Conservation (phyloP, 2,113 vertebrate species). For the Pseudopodoces humilis region DNA sequence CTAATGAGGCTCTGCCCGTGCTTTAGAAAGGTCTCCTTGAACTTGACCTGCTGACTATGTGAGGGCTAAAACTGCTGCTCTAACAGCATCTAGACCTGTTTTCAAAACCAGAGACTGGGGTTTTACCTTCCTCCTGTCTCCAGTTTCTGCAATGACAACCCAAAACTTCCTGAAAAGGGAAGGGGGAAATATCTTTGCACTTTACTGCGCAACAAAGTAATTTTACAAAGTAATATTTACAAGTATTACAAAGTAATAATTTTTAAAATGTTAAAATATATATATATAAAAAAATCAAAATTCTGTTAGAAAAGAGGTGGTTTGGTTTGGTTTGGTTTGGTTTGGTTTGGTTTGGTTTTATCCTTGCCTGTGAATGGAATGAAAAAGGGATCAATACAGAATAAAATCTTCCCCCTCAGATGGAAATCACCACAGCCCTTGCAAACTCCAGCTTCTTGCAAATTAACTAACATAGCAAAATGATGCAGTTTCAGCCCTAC, state of each 20-base stretch:
- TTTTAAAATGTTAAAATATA: neutral
- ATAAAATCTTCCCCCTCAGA: neutral
- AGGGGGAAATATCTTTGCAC: neutral
- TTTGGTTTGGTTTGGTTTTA: neutral
- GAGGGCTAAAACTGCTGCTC: neutral
- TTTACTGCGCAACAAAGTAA: neutral
- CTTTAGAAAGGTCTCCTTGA: constrained; percentile 4
- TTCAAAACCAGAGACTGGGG: neutral
- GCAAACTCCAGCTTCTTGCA: neutral
- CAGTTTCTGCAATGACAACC: neutral
- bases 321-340: neutral
- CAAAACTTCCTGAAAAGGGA: neutral
- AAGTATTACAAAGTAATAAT: neutral
- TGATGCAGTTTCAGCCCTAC: neutral
- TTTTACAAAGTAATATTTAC: neutral
- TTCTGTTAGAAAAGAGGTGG: neutral
- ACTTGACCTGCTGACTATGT: neutral
- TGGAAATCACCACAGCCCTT: neutral
- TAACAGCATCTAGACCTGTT: neutral
- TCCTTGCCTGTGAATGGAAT: neutral
- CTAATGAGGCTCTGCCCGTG: neutral
- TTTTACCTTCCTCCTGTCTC: neutral
- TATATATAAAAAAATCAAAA: neutral
- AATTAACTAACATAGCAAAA: neutral
- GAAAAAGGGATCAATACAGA: neutral